Base-by-base conservation (phyloP, 2,888 invertebrate species). In the Abscondita cerata region DNA sequence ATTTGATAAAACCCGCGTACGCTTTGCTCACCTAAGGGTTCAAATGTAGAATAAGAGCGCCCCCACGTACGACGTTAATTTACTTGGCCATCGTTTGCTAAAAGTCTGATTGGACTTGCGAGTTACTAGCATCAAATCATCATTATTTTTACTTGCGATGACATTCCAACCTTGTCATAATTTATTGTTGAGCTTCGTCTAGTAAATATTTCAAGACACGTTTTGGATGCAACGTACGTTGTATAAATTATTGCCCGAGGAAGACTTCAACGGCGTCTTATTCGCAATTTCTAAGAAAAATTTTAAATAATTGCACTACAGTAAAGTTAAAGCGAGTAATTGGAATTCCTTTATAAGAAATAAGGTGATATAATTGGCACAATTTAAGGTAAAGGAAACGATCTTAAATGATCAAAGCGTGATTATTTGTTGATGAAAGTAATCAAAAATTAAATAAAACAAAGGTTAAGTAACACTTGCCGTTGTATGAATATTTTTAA, bases 71-170 rank as follows among this genome's bases (percentile, higher is more conserved):
- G 41, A 20, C 56, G 55, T 59, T 59, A 64, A 59, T 59, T 56
- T 52, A 56, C 48, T 48, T 51, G 54, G 51, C 47, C 54, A 52
- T 62, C 54, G 55, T 61, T 52, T 56, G 38, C 51, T 47, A 31
- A 31, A 36, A 13, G 33, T 40, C 56, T 61, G 61, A 61, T 61
- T 61, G 61, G 59, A 25, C 41, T 46, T 31, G 44, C 53, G 44
- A 52, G 57, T 55, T 50, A 40, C 52, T 48, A 51, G 65, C 62
- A 67, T 69, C 69, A 66, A 69, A 69, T 69, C 64, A 69, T 67
- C 69, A 67, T 69, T 68, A 69, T 64, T 69, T 69, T 69, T 66
- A 67, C 67, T 66, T 64, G 64, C 61, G 59, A 61, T 64, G 67
- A 67, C 67, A 59, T 63, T 63, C 62, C 25, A 25, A 61, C 63